phyloP scores from a whole-genome alignment of 1,140 invertebrate species.

The Zaprionus lachaisei region DNA sequence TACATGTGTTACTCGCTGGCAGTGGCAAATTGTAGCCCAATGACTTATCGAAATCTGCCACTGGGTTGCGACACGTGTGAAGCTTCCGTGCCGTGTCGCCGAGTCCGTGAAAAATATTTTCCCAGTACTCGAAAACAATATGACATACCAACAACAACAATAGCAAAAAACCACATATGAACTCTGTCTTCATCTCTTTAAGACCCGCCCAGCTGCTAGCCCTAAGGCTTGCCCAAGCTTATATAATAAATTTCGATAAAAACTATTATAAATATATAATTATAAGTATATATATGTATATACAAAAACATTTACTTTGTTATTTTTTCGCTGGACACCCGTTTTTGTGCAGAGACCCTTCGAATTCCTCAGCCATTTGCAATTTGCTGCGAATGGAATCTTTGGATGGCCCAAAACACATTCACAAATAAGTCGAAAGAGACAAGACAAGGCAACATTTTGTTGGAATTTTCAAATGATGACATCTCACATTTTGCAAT shows the following conservation, averaged over 20 bases:
- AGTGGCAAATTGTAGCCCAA: constrained; percentile 76
- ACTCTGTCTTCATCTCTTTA: neutral
- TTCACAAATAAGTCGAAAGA: constrained; percentile 12
- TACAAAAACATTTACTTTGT: neutral
- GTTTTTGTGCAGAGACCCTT: constrained; percentile 31
- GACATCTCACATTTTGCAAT: constrained; percentile 24
- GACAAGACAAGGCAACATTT: constrained; percentile 1
- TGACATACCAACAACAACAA: constrained; percentile 13
- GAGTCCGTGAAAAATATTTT: constrained; percentile 73
- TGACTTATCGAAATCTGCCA: constrained; percentile 81
- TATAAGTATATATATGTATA: neutral
- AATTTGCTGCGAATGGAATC: constrained; percentile 24
- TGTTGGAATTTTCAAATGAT: constrained; percentile 3
- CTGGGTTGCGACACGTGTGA: constrained; percentile 67
- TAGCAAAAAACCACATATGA: constrained; percentile 2
- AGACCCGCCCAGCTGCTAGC: constrained; percentile 6
- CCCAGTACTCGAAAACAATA: constrained; percentile 42
- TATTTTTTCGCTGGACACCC: constrained; percentile 28
- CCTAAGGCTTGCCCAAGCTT: constrained; percentile 28
- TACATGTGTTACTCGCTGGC: constrained; percentile 23
- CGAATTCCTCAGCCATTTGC: constrained; percentile 36
- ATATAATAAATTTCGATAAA: constrained; percentile 35
- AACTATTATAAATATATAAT: neutral
- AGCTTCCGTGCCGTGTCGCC: constrained; percentile 58
- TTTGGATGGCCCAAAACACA: neutral